Base-by-base conservation (phyloP, 2,113 vertebrate species). In the Cinclus cinclus region DNA sequence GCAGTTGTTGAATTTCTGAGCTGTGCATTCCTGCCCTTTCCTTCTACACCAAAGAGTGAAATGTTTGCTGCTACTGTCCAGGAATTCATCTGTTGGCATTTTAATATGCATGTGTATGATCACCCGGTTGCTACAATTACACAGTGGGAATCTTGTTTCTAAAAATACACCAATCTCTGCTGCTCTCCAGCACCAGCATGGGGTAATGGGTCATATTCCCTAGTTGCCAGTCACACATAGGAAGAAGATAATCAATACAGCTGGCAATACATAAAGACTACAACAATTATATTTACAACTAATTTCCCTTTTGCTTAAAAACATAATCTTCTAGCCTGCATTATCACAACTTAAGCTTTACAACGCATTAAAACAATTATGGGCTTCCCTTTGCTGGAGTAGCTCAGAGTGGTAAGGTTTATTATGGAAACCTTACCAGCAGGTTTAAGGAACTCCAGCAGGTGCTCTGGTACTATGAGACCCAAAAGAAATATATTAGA, bases 1-100 rank as follows among this genome's bases (percentile, higher is more conserved):
- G 31, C 56, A 68, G 60, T 56, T 60, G 24, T n/a, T 68, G 24
- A 80, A 53, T 70, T 87, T 53, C 47, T 44, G 63, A 69, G 47
- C 27, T 87, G 25, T 70, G 73, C 17, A 22, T 55, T 71, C 31
- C 23, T n/a, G 5, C 44, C 74, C 75, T 95, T 91, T 75, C n/a
- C 53, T 94, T 44, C n/a, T 52, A 37, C 56, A 25, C 27, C 35
- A 52, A 75, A 89, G 30, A 83, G 49, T 59, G 65, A 71, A 83
- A 83, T 37, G 20, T 50, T 91, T 86, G 59, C 76, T 90, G 67
- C 39, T 46, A 28, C 63, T 86, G 65, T 60, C 79, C 77, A 79
- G 70, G 87, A 92, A 83, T 97, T 96, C 37, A 30, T 92, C 87
- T 75, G 44, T 30, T 95, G 87, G 46, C 60, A 63, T 95, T 94